A percentile compares a stretch with the other conserved stretches of the same genome.
Conservation (phyloP, 2,113 vertebrate genomes). For the Phalacrocorax brasilianus region DNA sequence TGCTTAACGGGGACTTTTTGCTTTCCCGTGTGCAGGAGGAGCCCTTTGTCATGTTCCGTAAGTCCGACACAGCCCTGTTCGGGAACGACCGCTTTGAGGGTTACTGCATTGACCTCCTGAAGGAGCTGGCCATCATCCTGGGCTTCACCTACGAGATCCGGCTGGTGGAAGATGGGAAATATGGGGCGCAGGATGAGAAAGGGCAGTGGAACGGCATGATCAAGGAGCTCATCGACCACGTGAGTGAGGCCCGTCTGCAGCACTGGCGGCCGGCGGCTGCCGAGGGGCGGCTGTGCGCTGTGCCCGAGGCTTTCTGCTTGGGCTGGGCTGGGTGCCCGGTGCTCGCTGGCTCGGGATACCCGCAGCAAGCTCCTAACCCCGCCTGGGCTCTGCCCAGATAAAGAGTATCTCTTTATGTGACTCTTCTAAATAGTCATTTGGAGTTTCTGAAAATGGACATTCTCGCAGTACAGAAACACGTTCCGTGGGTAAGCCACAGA, state of each 20-base stretch:
- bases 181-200: constrained; percentile 96
- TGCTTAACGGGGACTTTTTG: background rate
- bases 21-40: constrained; percentile 82
- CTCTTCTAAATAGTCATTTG: background rate
- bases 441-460: rapidly evolving
- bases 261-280: rapidly evolving
- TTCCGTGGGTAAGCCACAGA: rapidly evolving
- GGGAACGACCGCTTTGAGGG: constrained; percentile 98
- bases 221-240: constrained; percentile 96
- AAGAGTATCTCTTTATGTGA: no score
- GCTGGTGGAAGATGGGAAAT: constrained; percentile 92
- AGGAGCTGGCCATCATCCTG: constrained; percentile 90
- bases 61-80: constrained; percentile 91
- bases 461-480: background rate
- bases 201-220: constrained; percentile 99
- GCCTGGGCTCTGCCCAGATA: rapidly evolving
- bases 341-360: rapidly evolving
- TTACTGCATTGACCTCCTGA: constrained; percentile 96
- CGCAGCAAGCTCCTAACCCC: rapidly evolving
- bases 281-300: background rate
- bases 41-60: constrained; percentile 98
- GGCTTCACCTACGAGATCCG: constrained; percentile 96
- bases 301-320: background rate
- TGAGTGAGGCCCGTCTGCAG: constrained; percentile 68
- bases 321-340: background rate